Evolutionary conservation across 2,888 invertebrate genomes (phyloP), one percentile per base, ranked within the genome.

Genomic region (Lasioglossum villosulum): DNA sequence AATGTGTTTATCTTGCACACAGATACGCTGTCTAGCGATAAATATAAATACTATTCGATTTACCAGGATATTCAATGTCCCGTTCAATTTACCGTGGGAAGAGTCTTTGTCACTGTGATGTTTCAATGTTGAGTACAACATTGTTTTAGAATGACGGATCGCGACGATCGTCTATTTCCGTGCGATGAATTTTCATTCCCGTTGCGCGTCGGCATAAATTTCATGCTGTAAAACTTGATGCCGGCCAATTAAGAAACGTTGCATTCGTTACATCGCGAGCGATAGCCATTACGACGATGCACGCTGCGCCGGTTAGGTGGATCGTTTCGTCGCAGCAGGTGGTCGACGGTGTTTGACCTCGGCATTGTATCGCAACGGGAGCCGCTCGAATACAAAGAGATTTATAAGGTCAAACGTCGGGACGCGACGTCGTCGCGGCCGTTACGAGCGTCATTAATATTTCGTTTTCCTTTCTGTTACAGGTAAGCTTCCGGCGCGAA

Each of bases 361-460:
- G 75, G 75, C 80, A 85, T 85, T 76, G 85, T 76, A 71, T 75
- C 71, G 8, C 72, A n/a, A 12, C 56, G 56, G 56, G 56, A 56
- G 56, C 56, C 56, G 56, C 56, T 56, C n/a, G 34, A 75, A 59
- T 34, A 59, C 79, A 68, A 79, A 73, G 75, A 90, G 86, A 90
- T 90, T 86, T 87, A 86, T 88, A 90, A 88, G 86, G 87, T 88
- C 84, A 87, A 90, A 85, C 70, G 82, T 63, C 70, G 78, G 71
- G 83, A 87, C 82, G 83, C 73, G 81, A 78, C 87, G 79, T 68
- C 63, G 86, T 84, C 83, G 81, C 84, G 86, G 89, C 80, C 82
- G 86, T 88, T 88, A 89, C 84, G 84, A 87, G 81, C 78, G 81
- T 82, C 89, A 87, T 90, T 90, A 90, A 90, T 90, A 90, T 89